phyloP scores from a whole-genome alignment of 2,888 invertebrate genomes.

The Drosophila buzzatii region DNA sequence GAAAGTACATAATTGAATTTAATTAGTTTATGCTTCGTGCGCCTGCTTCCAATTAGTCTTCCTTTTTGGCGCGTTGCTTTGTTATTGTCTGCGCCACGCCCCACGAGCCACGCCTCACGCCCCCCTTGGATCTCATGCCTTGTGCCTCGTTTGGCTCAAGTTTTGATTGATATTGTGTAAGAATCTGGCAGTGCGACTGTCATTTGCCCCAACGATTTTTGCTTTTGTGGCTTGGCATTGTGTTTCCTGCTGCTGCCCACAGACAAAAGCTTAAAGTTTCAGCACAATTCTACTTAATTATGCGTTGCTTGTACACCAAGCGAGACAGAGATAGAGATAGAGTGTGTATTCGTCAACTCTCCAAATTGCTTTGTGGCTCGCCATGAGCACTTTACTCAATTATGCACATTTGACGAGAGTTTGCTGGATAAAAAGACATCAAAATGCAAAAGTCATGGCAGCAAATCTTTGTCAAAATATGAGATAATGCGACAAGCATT shows the following conservation, averaged over 20 bases:
- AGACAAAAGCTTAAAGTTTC: slow-evolving; percentile 75
- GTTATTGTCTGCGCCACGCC: slow-evolving; percentile 16
- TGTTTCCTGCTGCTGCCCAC: slow-evolving; percentile 25
- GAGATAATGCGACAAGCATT: slow-evolving; percentile 1
- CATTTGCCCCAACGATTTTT: slow-evolving; percentile 17
- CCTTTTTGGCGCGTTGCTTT: slow-evolving; percentile 41
- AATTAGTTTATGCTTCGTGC: slow-evolving; percentile 69
- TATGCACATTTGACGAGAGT: slow-evolving; percentile 50
- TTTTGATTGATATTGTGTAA: slow-evolving; percentile 74
- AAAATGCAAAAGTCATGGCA: slow-evolving; percentile 24
- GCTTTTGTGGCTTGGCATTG: slow-evolving; percentile 22
- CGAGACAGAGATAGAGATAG: neutral
- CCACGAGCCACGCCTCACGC: neutral
- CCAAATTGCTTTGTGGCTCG: slow-evolving; percentile 38
- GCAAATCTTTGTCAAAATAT: neutral
- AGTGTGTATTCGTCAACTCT: slow-evolving; percentile 2
- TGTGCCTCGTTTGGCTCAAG: slow-evolving; percentile 33
- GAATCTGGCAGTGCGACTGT: slow-evolving; percentile 29
- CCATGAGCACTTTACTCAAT: slow-evolving; percentile 48
- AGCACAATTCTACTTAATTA: slow-evolving; percentile 77
- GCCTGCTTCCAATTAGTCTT: slow-evolving; percentile 72
- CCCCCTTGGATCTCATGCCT: no score
- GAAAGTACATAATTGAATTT: slow-evolving; percentile 72
- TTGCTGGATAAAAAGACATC: slow-evolving; percentile 30
- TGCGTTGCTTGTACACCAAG: slow-evolving; percentile 46